phyloP scores from a whole-genome alignment of 2,797 vertebrate genomes.

The Leptatherina wallacei region DNA sequence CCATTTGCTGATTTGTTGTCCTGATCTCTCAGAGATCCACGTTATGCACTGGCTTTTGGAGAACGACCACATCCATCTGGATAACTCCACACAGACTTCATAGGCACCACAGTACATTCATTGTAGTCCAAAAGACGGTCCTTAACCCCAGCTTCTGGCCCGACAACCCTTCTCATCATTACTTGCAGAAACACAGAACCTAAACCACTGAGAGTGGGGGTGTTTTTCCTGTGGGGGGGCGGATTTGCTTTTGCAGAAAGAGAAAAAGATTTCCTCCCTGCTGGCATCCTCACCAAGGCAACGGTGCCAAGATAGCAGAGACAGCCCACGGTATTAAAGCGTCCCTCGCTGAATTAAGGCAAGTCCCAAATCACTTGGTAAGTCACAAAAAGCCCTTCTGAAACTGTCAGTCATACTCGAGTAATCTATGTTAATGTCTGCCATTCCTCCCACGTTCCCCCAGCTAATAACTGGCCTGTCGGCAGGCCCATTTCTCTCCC shows the following conservation, averaged over 20 bases:
- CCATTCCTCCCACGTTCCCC: conserved; percentile 77
- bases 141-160: conserved; percentile 20
- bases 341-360: conserved; percentile 75
- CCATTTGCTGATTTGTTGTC: conserved; percentile 30
- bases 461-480: conserved; percentile 77
- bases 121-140: conserved; percentile 4
- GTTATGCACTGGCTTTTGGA: conserved; percentile 26
- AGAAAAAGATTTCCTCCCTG: conserved; percentile 49
- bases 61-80: conserved; percentile 5
- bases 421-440: conserved; percentile 82
- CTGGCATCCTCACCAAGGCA: conserved; percentile 66
- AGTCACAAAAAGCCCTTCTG: conserved; percentile 79
- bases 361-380: conserved; percentile 78
- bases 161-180: conserved; percentile 51
- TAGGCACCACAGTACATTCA: not conserved
- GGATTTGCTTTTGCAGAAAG: conserved; percentile 37
- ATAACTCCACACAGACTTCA: conserved; percentile 31
- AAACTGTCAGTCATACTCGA: conserved; percentile 81
- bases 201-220: conserved; percentile 34
- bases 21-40: conserved; percentile 14
- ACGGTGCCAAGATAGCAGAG: conserved; percentile 68
- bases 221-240: conserved; percentile 28
- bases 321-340: conserved; percentile 77
- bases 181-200: conserved; percentile 45
- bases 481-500: conserved; percentile 58